These are phyloP conservation scores for Acridotheres tristis DNA, from an alignment of 2,797 vertebrate species.

Conservation along the genomic window DNA sequence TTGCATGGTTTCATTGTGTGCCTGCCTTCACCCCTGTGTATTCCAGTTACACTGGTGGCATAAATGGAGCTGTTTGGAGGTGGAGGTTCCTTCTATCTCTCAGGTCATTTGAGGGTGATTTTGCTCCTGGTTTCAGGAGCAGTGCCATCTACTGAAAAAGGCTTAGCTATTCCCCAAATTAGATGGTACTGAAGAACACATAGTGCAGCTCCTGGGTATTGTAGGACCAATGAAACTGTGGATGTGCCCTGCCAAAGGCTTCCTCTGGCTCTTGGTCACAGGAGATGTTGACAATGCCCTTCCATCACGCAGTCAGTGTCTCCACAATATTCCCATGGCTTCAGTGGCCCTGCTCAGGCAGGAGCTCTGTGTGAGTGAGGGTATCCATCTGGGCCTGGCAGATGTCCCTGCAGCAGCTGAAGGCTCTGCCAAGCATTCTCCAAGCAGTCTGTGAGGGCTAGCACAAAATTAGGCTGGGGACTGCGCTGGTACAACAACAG, in stretches of 20 bases:
- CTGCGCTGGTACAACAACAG: background rate
- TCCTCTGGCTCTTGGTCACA: background rate
- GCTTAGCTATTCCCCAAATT: background rate
- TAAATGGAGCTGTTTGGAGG: background rate
- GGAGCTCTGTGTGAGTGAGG: background rate
- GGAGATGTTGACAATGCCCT: background rate
- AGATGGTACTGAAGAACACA: background rate
- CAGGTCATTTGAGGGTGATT: background rate
- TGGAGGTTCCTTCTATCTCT: background rate
- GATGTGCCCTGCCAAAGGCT: background rate
- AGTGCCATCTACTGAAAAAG: background rate
- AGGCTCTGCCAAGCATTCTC: constrained; percentile 7
- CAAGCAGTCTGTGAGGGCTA: background rate
- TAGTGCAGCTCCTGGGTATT: background rate
- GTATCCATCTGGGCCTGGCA: constrained; percentile 16
- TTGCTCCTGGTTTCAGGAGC: background rate
- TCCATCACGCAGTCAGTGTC: background rate
- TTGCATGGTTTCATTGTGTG: background rate
- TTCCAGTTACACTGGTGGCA: background rate
- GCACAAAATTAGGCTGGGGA: background rate
- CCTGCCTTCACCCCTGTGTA: background rate
- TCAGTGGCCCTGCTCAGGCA: background rate
- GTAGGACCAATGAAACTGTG: background rate
- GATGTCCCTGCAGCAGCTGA: background rate
- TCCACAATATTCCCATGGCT: background rate